These are phyloP conservation scores for Heliconius aoede DNA, from an alignment of 2,888 invertebrate genomes.

Conservation along the genomic window DNA sequence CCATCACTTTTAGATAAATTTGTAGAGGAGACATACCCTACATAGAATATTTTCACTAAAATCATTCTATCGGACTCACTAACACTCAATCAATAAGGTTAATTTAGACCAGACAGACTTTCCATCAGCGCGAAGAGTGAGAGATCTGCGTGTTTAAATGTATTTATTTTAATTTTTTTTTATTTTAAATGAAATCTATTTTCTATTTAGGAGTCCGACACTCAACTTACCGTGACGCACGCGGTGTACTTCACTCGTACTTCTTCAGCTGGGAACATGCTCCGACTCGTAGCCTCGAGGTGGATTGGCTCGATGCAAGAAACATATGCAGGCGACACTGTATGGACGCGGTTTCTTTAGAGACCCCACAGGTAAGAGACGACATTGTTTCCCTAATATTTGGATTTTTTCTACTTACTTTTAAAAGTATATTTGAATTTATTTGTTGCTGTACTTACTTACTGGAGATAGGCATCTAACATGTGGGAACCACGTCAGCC, in stretches of 20 bases:
- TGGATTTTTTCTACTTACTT: background rate
- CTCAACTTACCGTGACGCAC: conserved; percentile 93
- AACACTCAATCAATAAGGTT: background rate
- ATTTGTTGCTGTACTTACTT: background rate
- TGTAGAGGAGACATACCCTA: too few species aligned
- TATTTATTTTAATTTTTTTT: background rate
- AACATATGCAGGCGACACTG: conserved; percentile 96
- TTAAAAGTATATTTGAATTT: background rate
- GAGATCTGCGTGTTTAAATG: background rate
- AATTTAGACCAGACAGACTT: too few species aligned
- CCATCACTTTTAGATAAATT: too few species aligned
- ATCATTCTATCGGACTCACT: background rate
- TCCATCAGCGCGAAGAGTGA: too few species aligned
- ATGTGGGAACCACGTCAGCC: background rate
- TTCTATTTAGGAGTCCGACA: conserved; percentile 89
- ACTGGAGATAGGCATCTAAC: background rate
- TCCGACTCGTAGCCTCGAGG: conserved; percentile 91
- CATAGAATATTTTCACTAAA: too few species aligned
- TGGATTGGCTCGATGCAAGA: conserved; percentile 95
- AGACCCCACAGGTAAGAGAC: conserved; percentile 88
- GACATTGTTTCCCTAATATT: background rate
- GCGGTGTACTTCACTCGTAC: conserved; percentile 94
- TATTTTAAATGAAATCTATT: background rate
- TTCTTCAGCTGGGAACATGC: conserved; percentile 97
- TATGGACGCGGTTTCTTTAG: conserved; percentile 96